phyloP scores from a whole-genome alignment of 1,140 invertebrate genomes.

The Aphis gossypii region DNA sequence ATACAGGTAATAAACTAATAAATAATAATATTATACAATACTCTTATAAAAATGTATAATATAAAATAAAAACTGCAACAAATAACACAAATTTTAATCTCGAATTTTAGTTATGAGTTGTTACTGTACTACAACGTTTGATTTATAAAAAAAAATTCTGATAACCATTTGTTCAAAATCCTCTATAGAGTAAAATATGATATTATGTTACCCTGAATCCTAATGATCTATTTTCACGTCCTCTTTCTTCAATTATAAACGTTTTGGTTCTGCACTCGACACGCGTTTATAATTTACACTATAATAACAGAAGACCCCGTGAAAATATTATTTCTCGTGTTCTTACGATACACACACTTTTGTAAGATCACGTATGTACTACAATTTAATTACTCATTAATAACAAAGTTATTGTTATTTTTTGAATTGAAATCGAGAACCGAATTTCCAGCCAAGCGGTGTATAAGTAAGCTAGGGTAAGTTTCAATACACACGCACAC shows the following conservation, averaged over 20 bases:
- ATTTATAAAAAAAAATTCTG: not conserved
- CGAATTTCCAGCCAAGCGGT: not conserved
- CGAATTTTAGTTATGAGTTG: not conserved
- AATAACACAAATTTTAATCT: not conserved
- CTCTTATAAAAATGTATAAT: not conserved
- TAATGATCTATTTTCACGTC: not conserved
- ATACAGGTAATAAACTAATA: no score
- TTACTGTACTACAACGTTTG: not conserved
- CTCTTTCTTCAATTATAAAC: not conserved
- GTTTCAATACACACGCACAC: not conserved
- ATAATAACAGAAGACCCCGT: not conserved
- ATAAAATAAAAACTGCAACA: not conserved
- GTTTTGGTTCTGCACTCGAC: not conserved
- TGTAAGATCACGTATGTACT: not conserved
- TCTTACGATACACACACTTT: not conserved
- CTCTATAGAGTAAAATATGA: not conserved
- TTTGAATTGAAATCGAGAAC: conserved; percentile 11
- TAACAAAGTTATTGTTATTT: conserved; percentile 7
- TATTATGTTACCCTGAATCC: not conserved
- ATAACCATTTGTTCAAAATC: not conserved
- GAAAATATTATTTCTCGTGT: not conserved
- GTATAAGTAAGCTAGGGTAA: not conserved
- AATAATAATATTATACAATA: no score
- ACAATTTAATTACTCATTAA: not conserved
- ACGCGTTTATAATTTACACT: not conserved